Conservation (phyloP, 2,113 vertebrate genomes). For the Austrofundulus limnaeus region DNA sequence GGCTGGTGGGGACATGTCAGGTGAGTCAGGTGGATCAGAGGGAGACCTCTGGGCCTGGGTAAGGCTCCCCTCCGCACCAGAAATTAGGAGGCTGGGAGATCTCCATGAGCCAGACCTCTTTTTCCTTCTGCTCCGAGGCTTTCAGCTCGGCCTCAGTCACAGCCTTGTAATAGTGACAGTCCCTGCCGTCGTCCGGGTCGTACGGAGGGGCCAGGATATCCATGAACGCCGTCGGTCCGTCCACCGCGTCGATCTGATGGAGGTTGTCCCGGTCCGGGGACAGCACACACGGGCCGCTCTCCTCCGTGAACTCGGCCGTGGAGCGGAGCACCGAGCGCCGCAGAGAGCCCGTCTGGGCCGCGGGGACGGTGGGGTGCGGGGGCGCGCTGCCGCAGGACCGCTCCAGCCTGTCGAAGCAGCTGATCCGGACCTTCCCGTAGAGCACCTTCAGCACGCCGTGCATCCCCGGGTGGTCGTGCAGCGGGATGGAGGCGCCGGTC, state of each 20-base stretch:
- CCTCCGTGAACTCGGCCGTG: constrained; percentile 81
- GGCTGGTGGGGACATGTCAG: neutral
- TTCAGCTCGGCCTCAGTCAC: constrained; percentile 58
- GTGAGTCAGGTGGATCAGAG: constrained; percentile 40
- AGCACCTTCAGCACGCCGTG: constrained; percentile 92
- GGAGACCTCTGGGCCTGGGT: constrained; percentile 88
- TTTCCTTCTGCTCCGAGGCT: constrained; percentile 35
- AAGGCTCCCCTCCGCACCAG: constrained; percentile 93
- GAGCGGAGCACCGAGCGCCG: constrained; percentile 81
- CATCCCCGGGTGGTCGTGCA: constrained; percentile 98
- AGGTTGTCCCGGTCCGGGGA: constrained; percentile 89
- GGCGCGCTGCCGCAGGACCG: constrained; percentile 25
- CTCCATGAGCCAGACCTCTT: constrained; percentile 88
- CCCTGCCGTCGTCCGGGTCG: constrained; percentile 89
- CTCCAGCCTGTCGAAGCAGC: constrained; percentile 87
- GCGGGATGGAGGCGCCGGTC: constrained; percentile 89
- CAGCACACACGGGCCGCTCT: constrained; percentile 85
- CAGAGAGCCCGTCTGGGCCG: constrained; percentile 63
- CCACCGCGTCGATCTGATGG: constrained; percentile 92
- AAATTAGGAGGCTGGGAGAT: constrained; percentile 89
- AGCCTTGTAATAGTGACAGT: constrained; percentile 93
- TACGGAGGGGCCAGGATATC: constrained; percentile 96
- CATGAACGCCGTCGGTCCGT: constrained; percentile 92
- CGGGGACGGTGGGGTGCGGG: constrained; percentile 9
- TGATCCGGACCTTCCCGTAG: constrained; percentile 89